A percentile compares a stretch with the other conserved stretches of the same genome.
Evolutionary conservation across 2,113 vertebrate species (phyloP).

Genomic region (Callipepla squamata): DNA sequence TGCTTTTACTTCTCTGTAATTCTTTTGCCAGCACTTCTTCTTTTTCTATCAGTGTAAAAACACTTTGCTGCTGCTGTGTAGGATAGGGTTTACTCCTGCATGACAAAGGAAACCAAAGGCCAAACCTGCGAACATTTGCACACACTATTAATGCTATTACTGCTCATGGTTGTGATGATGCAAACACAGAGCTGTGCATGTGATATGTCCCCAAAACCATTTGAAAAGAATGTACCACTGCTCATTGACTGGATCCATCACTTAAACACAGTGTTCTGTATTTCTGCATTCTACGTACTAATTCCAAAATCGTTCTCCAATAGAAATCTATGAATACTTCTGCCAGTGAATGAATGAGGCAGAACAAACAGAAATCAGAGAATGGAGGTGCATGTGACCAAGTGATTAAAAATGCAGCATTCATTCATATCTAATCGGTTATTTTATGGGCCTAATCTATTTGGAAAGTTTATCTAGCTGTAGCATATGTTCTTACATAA

Average conservation of each 20-base stretch:
- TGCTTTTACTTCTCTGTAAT: neutral
- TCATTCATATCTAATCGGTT: slow-evolving; percentile 15
- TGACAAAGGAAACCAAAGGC: neutral
- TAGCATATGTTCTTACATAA: neutral
- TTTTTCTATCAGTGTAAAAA: neutral
- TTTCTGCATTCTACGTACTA: neutral
- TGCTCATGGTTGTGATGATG: neutral
- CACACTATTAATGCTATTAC: neutral
- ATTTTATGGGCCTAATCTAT: neutral
- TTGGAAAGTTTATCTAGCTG: neutral
- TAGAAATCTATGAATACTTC: neutral
- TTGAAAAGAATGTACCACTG: neutral
- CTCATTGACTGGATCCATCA: neutral
- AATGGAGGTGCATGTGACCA: neutral
- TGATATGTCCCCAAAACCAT: neutral
- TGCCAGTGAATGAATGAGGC: neutral
- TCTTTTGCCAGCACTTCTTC: neutral
- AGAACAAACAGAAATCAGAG: slow-evolving; percentile 15
- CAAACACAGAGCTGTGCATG: neutral
- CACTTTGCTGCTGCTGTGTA: neutral
- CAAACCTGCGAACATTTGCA: neutral
- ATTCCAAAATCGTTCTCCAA: neutral
- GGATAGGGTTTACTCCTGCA: neutral
- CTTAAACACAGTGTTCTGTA: neutral
- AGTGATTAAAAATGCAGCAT: slow-evolving; percentile 19